A percentile compares a stretch with the other conserved stretches of the same genome.
Conservation (phyloP, 2,888 invertebrate genomes). For the Aspidapion aeneum region DNA sequence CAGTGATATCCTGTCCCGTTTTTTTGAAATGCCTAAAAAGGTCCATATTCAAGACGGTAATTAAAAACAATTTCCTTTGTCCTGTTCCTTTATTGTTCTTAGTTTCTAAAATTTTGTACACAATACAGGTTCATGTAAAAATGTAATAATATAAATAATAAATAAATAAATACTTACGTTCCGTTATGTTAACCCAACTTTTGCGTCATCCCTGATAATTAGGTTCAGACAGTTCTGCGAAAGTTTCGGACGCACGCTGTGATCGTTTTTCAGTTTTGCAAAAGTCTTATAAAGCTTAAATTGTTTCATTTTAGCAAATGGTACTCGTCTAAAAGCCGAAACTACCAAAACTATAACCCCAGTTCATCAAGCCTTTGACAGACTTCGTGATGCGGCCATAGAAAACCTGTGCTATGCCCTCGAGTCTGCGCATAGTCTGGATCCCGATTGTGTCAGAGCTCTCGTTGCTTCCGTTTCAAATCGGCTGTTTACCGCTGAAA, state of each 20-base stretch:
- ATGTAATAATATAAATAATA: too few species aligned
- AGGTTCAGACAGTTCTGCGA: too few species aligned
- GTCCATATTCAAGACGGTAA: background rate
- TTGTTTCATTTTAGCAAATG: slow-evolving; percentile 61
- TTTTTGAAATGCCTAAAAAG: background rate
- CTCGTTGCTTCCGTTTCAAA: slow-evolving; percentile 95
- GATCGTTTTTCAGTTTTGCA: too few species aligned
- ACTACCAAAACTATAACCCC: slow-evolving; percentile 53
- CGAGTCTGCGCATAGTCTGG: slow-evolving; percentile 83
- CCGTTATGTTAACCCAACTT: too few species aligned
- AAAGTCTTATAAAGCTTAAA: background rate
- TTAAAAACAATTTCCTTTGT: background rate
- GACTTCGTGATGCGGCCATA: slow-evolving; percentile 90
- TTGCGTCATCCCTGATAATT: too few species aligned
- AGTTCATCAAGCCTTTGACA: slow-evolving; percentile 77
- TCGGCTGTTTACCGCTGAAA: slow-evolving; percentile 89
- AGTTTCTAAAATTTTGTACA: too few species aligned
- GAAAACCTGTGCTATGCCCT: slow-evolving; percentile 93
- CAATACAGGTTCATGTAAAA: too few species aligned
- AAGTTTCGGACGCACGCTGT: too few species aligned
- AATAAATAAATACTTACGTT: too few species aligned
- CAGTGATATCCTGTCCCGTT: background rate
- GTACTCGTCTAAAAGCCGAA: slow-evolving; percentile 59
- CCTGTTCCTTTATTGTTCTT: background rate
- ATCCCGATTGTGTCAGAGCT: slow-evolving; percentile 92